Evolutionary conservation across 2,888 invertebrate species (phyloP).

Genomic region (Phragmatobia fuliginosa): DNA sequence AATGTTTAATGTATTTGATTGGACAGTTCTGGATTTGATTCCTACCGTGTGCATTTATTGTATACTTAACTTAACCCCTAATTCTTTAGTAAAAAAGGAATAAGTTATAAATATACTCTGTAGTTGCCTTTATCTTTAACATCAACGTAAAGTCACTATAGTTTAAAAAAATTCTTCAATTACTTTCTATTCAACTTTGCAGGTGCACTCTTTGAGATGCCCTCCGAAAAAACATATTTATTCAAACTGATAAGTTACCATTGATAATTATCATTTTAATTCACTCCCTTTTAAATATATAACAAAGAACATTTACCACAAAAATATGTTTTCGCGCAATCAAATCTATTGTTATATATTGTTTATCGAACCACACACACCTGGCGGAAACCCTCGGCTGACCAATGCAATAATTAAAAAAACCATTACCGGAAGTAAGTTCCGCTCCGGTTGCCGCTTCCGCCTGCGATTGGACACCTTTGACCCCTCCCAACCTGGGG

Average conservation of each 20-base stretch:
- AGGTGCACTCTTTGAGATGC: neutral
- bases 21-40: too few relatives aligned
- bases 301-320: neutral
- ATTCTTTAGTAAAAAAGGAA: too few relatives aligned
- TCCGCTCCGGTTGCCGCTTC: slow-evolving; percentile 71
- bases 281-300: neutral
- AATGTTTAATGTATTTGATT: too few relatives aligned
- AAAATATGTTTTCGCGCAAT: slow-evolving; percentile 14
- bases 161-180: neutral
- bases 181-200: neutral
- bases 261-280: neutral
- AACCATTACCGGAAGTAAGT: slow-evolving; percentile 70
- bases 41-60: too few relatives aligned
- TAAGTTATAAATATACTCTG: too few relatives aligned
- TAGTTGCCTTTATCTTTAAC: too few relatives aligned
- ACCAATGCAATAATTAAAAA: slow-evolving; percentile 73
- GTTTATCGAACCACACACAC: slow-evolving; percentile 51
- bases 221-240: neutral
- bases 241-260: neutral
- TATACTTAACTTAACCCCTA: too few relatives aligned
- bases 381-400: slow-evolving; percentile 68
- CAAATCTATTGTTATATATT: slow-evolving; percentile 22
- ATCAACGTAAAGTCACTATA: neutral
- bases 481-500: slow-evolving; percentile 76
- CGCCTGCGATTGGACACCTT: slow-evolving; percentile 81